Evolutionary conservation across 1,140 invertebrate genomes (phyloP).

Genomic region (Scaptomyza hsui): DNA sequence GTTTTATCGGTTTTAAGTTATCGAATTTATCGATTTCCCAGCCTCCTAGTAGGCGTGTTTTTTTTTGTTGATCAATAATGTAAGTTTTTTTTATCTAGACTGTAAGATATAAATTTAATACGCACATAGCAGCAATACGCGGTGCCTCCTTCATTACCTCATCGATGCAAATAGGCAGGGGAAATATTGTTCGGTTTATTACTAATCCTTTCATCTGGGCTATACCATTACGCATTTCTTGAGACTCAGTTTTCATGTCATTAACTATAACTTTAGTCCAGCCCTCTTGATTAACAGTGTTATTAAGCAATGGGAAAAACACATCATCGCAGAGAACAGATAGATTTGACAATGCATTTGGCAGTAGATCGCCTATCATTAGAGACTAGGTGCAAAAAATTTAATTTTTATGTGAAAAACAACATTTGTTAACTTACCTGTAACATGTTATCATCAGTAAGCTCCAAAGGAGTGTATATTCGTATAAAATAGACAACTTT

Average conservation of each 20-base stretch:
- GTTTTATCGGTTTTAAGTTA: no score
- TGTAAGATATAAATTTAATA: no score
- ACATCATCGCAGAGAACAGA: slow-evolving; percentile 91
- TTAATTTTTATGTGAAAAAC: background rate
- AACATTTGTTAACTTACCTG: slow-evolving; percentile 82
- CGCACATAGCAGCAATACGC: slow-evolving; percentile 85
- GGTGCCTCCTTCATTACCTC: slow-evolving; percentile 86
- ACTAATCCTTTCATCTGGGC: slow-evolving; percentile 86
- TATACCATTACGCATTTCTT: slow-evolving; percentile 88
- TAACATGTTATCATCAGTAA: slow-evolving; percentile 87
- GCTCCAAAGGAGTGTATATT: slow-evolving; percentile 83
- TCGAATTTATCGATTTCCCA: no score
- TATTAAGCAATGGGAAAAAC: slow-evolving; percentile 88
- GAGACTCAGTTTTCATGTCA: slow-evolving; percentile 89
- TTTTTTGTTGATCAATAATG: no score
- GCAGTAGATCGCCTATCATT: slow-evolving; percentile 84
- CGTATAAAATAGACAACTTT: slow-evolving; percentile 89
- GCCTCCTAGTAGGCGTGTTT: no score
- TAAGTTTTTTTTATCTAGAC: no score
- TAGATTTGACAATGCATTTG: slow-evolving; percentile 90
- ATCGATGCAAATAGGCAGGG: slow-evolving; percentile 90
- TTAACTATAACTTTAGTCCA: slow-evolving; percentile 90
- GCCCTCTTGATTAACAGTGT: slow-evolving; percentile 86
- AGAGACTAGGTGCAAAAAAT: slow-evolving; percentile 39
- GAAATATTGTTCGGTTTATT: slow-evolving; percentile 86